phyloP scores from a whole-genome alignment of 30 jellyfish, hydroid and myxozoan species.

The Euphysa ruthae region DNA sequence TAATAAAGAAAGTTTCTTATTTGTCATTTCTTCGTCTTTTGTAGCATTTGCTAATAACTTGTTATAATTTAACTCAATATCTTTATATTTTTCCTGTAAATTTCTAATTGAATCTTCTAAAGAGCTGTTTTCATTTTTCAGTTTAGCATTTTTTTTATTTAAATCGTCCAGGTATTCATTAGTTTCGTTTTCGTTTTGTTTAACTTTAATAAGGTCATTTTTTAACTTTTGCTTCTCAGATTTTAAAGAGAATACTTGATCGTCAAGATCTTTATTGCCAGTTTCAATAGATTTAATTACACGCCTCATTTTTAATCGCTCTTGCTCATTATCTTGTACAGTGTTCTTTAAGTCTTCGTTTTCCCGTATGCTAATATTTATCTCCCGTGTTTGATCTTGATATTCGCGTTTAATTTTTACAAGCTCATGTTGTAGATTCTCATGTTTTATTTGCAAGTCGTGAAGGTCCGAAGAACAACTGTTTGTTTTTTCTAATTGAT shows the following conservation, averaged over 20 bases:
- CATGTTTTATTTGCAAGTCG: constrained; percentile 53
- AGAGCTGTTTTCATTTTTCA: neutral
- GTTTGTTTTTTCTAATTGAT: constrained; percentile 28
- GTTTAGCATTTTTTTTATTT: neutral
- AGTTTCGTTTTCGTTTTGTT: constrained; percentile 1
- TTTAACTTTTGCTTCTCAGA: constrained; percentile 60
- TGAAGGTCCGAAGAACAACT: constrained; percentile 17
- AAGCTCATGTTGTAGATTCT: constrained; percentile 26
- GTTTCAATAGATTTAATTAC: constrained; percentile 54
- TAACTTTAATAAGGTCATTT: constrained; percentile 34
- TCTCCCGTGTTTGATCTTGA: constrained; percentile 73
- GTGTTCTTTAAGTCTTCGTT: constrained; percentile 60
- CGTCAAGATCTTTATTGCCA: constrained; percentile 81
- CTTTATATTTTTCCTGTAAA: too few species aligned
- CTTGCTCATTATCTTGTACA: constrained; percentile 60
- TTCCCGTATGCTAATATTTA: constrained; percentile 43
- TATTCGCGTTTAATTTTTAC: constrained; percentile 48
- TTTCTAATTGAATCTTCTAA: too few species aligned
- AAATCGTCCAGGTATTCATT: neutral
- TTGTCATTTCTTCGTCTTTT: neutral
- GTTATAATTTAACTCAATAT: too few species aligned
- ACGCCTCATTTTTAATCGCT: constrained; percentile 40
- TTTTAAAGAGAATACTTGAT: constrained; percentile 66
- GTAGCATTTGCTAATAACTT: neutral
- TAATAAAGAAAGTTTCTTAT: neutral